Evolutionary conservation across 2,888 invertebrate species (phyloP).

Genomic region (Hymenopus coronatus): DNA sequence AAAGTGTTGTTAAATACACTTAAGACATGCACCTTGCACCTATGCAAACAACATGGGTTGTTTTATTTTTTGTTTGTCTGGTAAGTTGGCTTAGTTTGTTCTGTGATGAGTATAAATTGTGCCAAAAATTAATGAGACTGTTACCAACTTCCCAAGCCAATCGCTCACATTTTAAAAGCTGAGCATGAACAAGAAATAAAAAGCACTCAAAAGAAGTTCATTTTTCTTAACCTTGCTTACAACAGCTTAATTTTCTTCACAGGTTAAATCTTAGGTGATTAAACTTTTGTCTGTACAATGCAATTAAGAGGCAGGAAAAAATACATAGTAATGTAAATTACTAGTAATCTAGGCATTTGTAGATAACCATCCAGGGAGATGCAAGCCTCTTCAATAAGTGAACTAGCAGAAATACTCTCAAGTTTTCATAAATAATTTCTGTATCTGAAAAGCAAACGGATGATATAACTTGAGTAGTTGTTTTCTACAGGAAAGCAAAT

Average conservation of each 20-base stretch:
- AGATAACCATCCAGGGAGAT: neutral
- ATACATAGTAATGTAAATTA: neutral
- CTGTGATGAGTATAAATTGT: neutral
- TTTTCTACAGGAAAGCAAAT: too few relatives aligned
- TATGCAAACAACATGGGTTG: neutral
- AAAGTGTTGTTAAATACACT: neutral
- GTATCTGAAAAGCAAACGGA: too few relatives aligned
- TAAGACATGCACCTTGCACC: neutral
- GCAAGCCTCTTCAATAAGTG: neutral
- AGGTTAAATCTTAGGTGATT: too few relatives aligned
- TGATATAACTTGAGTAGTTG: too few relatives aligned
- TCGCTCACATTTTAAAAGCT: neutral
- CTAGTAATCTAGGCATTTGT: neutral
- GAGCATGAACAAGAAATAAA: too few relatives aligned
- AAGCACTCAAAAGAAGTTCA: too few relatives aligned
- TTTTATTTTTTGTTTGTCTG: neutral
- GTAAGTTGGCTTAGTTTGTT: neutral
- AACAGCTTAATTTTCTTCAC: neutral
- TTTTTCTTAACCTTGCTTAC: neutral
- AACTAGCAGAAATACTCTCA: too few relatives aligned
- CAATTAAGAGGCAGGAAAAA: neutral
- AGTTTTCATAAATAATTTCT: too few relatives aligned
- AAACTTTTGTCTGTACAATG: neutral
- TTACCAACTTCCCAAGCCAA: neutral
- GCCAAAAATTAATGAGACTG: neutral